phyloP scores from a whole-genome alignment of 2,797 vertebrate species.

The Amblyraja radiata region DNA sequence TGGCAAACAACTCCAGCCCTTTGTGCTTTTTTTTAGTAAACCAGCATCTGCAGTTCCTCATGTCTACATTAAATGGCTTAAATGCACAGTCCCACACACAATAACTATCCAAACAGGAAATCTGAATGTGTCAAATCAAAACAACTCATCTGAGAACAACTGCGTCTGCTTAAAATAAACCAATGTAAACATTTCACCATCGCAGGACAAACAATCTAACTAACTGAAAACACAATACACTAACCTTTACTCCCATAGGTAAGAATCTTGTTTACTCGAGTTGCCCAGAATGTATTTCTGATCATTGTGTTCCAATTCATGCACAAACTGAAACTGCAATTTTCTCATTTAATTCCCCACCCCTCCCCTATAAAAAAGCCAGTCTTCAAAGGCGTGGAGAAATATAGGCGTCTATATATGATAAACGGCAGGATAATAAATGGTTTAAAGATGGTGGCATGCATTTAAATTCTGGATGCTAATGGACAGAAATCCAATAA shows the following conservation, averaged over 20 bases:
- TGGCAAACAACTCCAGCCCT: no score
- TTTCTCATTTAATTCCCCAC: background rate
- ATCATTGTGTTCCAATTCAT: background rate
- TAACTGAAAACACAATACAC: background rate
- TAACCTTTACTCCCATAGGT: background rate
- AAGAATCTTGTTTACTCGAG: background rate
- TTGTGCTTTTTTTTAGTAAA: no score
- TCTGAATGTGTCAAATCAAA: constrained; percentile 14
- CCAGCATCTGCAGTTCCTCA: background rate
- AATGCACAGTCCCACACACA: background rate
- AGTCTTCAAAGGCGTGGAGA: background rate
- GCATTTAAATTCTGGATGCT: background rate
- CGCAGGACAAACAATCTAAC: background rate
- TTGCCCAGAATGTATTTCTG: background rate
- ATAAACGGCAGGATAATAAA: background rate
- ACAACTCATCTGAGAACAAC: background rate
- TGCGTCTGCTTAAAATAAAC: background rate
- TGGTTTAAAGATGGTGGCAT: background rate
- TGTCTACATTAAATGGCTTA: background rate
- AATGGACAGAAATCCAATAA: background rate
- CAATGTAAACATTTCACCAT: constrained; percentile 20
- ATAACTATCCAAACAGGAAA: background rate
- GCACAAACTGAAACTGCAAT: background rate
- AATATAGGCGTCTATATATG: background rate
- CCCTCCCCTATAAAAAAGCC: no score